phyloP scores from a whole-genome alignment of 2,888 invertebrate genomes.

The Calliopum simillimum region DNA sequence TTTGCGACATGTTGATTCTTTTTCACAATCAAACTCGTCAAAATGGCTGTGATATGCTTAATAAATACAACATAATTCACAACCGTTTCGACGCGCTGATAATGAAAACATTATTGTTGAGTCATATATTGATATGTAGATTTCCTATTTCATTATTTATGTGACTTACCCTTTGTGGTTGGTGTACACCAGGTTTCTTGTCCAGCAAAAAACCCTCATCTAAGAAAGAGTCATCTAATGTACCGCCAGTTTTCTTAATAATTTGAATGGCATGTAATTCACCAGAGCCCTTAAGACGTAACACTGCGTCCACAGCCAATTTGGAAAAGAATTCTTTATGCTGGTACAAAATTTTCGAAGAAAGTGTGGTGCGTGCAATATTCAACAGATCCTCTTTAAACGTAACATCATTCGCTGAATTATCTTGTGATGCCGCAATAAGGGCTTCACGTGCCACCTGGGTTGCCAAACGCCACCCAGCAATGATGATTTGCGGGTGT shows the following conservation, averaged over 20 bases:
- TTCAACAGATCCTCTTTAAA: conserved; percentile 92
- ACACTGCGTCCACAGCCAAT: conserved; percentile 94
- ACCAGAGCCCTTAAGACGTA: conserved; percentile 94
- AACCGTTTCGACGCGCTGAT: conserved; percentile 68
- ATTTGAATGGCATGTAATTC: conserved; percentile 97
- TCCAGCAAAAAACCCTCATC: conserved; percentile 96
- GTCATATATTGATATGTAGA: neutral
- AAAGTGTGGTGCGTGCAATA: conserved; percentile 96
- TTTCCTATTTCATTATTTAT: neutral
- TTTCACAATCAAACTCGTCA: conserved; percentile 64
- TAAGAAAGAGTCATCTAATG: conserved; percentile 93
- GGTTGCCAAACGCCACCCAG: conserved; percentile 93
- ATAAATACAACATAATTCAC: conserved; percentile 60
- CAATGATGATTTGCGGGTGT: conserved; percentile 97
- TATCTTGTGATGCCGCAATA: conserved; percentile 81
- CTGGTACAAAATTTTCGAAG: conserved; percentile 97
- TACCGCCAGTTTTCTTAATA: conserved; percentile 95
- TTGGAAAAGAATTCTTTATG: conserved; percentile 97
- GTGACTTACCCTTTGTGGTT: conserved; percentile 78
- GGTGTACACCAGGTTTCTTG: conserved; percentile 97
- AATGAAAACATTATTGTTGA: conserved; percentile 40
- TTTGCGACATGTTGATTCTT: conserved; percentile 32
- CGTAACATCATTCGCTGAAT: conserved; percentile 80
- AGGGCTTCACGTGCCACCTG: conserved; percentile 88
- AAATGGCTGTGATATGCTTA: conserved; percentile 67